Evolutionary conservation across 1,140 invertebrate genomes (phyloP), one percentile per base, ranked within the genome.

Genomic region (Ooceraea biroi): DNA sequence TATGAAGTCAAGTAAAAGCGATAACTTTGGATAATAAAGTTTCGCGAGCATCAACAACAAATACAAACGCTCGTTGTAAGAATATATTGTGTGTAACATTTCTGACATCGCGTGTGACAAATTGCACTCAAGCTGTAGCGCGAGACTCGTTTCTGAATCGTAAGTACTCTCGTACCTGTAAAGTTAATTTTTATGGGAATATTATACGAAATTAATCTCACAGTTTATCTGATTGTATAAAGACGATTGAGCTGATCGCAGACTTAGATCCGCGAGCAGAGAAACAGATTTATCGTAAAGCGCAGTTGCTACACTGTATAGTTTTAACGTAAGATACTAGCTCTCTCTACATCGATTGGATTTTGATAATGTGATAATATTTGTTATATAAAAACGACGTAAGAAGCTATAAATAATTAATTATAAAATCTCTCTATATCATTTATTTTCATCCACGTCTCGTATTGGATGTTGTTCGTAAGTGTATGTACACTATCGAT

Each of bases 291-390:
- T 71, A 44, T 36, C 22, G 22, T 44, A 11, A 12, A 69, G n/a
- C 30, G 48, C 30, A 57, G 55, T 3, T 57, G 17, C 27, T 71
- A 7, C 71, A 69, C 19, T 12, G 11, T 71, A 57, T 11, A 52
- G 36, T 50, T 12, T 52, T 68, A 7, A 19, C 50, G n/a, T 12
- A 60, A 57, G 41, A 57, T n/a, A 55, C 19, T 48, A n/a, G 14
- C 11, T 68, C 36, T 46, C 22, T 82, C 27, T 25, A 57, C 11
- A 41, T 87, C 14, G 12, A 27, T 74, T 44, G 25, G 12, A 55
- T 55, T 52, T 77, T 58, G 11, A 85, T 52, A 74, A 80, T 84
- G 61, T 84, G 74, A 87, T 84, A 85, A 66, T 78, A 86, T 84
- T 88, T 63, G 58, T 85, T 87, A 63, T 57, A 19, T 63, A 22